phyloP scores from a whole-genome alignment of 2,888 invertebrate species.

The Argyresthia goedartella region DNA sequence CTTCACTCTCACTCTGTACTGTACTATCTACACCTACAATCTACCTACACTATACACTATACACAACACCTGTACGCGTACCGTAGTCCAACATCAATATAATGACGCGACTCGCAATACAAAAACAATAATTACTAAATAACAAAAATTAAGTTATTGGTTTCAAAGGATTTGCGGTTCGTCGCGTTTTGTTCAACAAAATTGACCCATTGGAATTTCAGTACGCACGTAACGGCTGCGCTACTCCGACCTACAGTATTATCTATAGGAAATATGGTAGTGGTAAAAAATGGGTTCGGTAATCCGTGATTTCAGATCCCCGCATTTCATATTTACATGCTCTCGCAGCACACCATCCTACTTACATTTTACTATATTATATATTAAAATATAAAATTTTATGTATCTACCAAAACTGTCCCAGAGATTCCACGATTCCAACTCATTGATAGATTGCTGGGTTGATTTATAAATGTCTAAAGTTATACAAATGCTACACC shows the following conservation, averaged over 20 bases:
- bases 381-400: constrained; percentile 69
- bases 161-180: neutral
- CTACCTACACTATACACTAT: constrained; percentile 18
- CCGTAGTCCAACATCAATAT: no score
- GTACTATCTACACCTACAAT: constrained; percentile 20
- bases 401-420: constrained; percentile 54
- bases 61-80: no score
- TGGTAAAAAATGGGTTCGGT: constrained; percentile 21
- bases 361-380: constrained; percentile 39
- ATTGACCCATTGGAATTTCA: neutral
- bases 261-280: constrained; percentile 21
- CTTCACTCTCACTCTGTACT: constrained; percentile 12
- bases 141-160: constrained; percentile 6
- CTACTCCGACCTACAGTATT: neutral
- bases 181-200: neutral
- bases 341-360: constrained; percentile 41
- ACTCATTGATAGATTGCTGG: constrained; percentile 35
- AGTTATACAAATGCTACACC: constrained; percentile 61
- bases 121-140: constrained; percentile 5
- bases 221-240: neutral
- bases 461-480: constrained; percentile 49
- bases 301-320: constrained; percentile 23
- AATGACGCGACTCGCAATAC: constrained; percentile 3
- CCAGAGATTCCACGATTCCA: constrained; percentile 53
- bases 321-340: constrained; percentile 39